Evolutionary conservation across 2,797 vertebrate genomes (phyloP), one percentile per base, ranked within the genome.

Genomic region (Cetoscarus ocellatus): DNA sequence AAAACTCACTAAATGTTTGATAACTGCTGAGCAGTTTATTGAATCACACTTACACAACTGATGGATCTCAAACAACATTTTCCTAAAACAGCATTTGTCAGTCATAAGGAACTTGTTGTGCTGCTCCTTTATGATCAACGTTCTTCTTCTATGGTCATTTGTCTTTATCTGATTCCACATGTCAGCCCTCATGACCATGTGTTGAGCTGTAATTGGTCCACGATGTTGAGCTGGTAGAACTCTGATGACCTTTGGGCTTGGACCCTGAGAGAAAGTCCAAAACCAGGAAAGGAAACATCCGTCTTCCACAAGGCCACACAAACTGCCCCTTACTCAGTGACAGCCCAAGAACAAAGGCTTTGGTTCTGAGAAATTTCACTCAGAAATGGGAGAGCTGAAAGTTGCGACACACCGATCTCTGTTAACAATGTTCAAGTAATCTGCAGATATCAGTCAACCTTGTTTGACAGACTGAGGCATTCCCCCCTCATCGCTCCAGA

Each of bases 211-310:
- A 79, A 81, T 75, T 80, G 78, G 63, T 80, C 69, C 51, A 60
- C 67, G 61, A 75, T 83, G 84, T 72, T 52, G 62, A 61, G 69
- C 58, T 47, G 66, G 63, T 81, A 54, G 71, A 73, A 43, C 82
- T 65, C 38, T 1, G 40, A 57, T 86, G 80, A 89, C 86, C 79
- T 90, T 86, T 86, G 56, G 52, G 54, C 59, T 56, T 9, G 18
- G 54, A 77, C 71, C 62, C 67, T 44, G 38, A 75, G 71, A 79
- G 74, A 83, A 83, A 70, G 79, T 83, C 86, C 73, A 85, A 27
- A 62, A 75, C 77, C 78, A 77, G 68, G 70, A 87, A 84, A 88
- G 79, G 82, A 89, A 89, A 88, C 82, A 72, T 85, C 82, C 53
- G 57, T 82, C 85, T 66, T 71, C 65, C 66, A 44, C 40, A 43